These are phyloP conservation scores for Galaxea fascicularis DNA, from an alignment of 92 coral and sea anemone species.

Conservation along the genomic window DNA sequence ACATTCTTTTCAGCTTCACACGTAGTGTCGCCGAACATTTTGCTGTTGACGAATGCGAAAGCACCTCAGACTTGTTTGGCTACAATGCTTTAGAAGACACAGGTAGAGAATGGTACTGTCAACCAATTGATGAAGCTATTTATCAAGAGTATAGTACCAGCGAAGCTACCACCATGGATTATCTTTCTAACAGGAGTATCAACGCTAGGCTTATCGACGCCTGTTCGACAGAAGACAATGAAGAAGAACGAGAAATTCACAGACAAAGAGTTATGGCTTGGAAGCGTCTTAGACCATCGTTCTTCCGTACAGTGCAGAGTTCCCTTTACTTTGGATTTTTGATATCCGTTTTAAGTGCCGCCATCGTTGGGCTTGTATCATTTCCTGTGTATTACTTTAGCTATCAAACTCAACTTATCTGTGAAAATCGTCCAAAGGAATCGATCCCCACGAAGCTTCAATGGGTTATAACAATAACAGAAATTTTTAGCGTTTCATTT, in stretches of 20 bases:
- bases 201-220: background rate
- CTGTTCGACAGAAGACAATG: background rate
- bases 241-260: background rate
- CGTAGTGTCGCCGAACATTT: conserved; percentile 12
- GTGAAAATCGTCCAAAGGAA: background rate
- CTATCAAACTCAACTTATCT: background rate
- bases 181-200: background rate
- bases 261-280: conserved; percentile 35
- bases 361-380: background rate
- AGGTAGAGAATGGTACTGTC: conserved; percentile 9
- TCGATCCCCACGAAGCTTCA: background rate
- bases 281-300: conserved; percentile 23
- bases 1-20: background rate
- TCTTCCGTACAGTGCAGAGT: background rate
- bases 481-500: background rate
- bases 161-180: background rate
- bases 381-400: background rate
- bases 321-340: conserved; percentile 11
- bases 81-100: conserved; percentile 5
- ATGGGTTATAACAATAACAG: conserved; percentile 11
- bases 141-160: conserved; percentile 14
- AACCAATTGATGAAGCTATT: background rate
- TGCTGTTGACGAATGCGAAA: too few species aligned
- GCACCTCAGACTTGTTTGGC: background rate
- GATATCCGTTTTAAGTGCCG: background rate